Conservation (phyloP, 2,888 invertebrate genomes). For the Spatulosminthurus flaviceps region DNA sequence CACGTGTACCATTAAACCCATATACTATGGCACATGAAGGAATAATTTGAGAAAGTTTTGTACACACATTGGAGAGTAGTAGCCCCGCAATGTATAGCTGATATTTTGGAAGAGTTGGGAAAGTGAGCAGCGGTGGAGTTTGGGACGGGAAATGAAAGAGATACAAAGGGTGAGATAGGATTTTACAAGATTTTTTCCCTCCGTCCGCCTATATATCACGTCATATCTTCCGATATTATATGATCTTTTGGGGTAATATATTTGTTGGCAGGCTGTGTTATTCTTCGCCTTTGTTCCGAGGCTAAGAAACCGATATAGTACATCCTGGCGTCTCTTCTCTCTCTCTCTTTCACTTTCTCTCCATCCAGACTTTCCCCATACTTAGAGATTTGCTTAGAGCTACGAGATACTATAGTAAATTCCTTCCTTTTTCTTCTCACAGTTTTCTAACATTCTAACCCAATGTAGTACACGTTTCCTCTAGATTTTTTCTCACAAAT, state of each 20-base stretch:
- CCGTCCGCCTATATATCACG: conserved; percentile 50
- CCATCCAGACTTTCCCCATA: too few relatives aligned
- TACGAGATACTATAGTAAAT: too few relatives aligned
- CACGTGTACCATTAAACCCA: background rate
- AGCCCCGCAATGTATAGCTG: too few relatives aligned
- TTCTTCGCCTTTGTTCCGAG: conserved; percentile 51
- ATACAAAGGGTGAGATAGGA: conserved; percentile 50
- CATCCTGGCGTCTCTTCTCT: too few relatives aligned
- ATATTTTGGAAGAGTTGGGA: background rate
- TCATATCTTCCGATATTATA: conserved; percentile 58
- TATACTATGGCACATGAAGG: background rate
- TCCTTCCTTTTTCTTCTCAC: too few relatives aligned
- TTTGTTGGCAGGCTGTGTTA: conserved; percentile 56
- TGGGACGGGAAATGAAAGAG: conserved; percentile 23
- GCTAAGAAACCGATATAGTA: conserved; percentile 10
- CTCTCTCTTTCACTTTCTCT: too few relatives aligned
- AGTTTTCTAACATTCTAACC: too few relatives aligned
- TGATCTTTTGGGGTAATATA: conserved; percentile 55
- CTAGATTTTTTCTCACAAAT: too few relatives aligned
- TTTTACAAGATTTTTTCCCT: conserved; percentile 56
- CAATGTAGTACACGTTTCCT: too few relatives aligned
- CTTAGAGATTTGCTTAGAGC: conserved; percentile 16
- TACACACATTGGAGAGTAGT: background rate
- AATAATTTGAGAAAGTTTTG: conserved; percentile 13
- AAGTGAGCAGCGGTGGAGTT: background rate